These are phyloP conservation scores for Myiagra hebetior DNA, from an alignment of 2,113 vertebrate species.

Conservation along the genomic window DNA sequence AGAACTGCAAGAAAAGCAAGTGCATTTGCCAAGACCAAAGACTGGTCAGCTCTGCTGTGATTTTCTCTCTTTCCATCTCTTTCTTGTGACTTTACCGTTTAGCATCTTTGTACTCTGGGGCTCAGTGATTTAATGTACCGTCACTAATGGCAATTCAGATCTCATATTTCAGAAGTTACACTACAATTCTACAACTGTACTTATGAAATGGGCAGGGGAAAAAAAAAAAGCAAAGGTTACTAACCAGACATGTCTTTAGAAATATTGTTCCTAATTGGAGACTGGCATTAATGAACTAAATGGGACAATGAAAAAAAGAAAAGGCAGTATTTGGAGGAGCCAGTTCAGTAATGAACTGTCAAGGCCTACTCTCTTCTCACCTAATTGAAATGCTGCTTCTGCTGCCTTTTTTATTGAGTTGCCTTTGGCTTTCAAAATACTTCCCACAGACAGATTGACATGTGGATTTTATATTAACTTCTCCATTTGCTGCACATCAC, in stretches of 20 bases:
- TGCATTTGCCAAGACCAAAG: not conserved
- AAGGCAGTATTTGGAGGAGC: not conserved
- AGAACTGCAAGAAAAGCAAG: not conserved
- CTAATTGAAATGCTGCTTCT: slow-evolving; percentile 62
- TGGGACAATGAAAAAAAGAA: not conserved
- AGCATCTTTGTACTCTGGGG: slow-evolving; percentile 9
- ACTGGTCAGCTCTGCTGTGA: not conserved
- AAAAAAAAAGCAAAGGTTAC: not conserved
- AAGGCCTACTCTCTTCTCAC: slow-evolving; percentile 17
- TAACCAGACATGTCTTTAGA: not conserved
- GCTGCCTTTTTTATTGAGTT: slow-evolving; percentile 45
- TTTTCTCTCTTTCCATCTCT: not conserved
- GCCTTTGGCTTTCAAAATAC: slow-evolving; percentile 60
- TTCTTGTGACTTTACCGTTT: not conserved
- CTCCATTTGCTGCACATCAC: slow-evolving; percentile 2
- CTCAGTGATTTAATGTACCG: slow-evolving; percentile 29
- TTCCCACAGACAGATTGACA: slow-evolving; percentile 35
- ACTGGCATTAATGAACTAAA: slow-evolving; percentile 55
- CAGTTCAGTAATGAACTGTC: slow-evolving; percentile 21
- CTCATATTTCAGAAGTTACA: slow-evolving; percentile 28
- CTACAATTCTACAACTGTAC: not conserved
- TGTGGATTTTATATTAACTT: slow-evolving; percentile 59
- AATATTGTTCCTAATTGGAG: slow-evolving; percentile 47
- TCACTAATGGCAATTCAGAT: slow-evolving; percentile 16
- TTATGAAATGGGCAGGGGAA: not conserved